Evolutionary conservation across 2,797 vertebrate genomes (phyloP).

Genomic region (Xerus rutilus): DNA sequence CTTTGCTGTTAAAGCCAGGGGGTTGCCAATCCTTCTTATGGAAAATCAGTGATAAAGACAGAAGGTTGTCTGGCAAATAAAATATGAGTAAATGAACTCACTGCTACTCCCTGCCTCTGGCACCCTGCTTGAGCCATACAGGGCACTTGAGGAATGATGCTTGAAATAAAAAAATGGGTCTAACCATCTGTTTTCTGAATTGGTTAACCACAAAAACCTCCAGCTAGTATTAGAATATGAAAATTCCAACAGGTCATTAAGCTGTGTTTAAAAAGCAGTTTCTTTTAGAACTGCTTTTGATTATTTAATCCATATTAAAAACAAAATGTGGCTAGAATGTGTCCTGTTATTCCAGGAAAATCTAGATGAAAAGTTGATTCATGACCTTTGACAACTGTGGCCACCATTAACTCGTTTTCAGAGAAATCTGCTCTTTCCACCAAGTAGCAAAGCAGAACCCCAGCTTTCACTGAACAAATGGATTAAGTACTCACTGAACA

Average conservation of each 20-base stretch:
- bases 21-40: background rate
- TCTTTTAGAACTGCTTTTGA: background rate
- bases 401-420: background rate
- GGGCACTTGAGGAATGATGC: background rate
- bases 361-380: background rate
- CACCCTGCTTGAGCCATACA: background rate
- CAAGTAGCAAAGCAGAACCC: background rate
- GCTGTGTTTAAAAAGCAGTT: background rate
- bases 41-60: background rate
- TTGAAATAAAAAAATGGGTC: background rate
- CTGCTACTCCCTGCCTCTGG: background rate
- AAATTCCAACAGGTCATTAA: background rate
- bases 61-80: background rate
- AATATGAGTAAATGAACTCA: background rate
- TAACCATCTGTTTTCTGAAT: slow-evolving; percentile 17
- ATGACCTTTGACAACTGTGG: background rate
- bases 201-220: background rate
- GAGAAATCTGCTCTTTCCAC: slow-evolving; percentile 18
- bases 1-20: background rate
- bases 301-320: background rate
- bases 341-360: background rate
- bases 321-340: background rate
- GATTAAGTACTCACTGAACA: background rate
- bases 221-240: background rate
- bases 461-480: background rate